phyloP scores from a whole-genome alignment of 2,113 vertebrate genomes.

The Leucosticte australis region DNA sequence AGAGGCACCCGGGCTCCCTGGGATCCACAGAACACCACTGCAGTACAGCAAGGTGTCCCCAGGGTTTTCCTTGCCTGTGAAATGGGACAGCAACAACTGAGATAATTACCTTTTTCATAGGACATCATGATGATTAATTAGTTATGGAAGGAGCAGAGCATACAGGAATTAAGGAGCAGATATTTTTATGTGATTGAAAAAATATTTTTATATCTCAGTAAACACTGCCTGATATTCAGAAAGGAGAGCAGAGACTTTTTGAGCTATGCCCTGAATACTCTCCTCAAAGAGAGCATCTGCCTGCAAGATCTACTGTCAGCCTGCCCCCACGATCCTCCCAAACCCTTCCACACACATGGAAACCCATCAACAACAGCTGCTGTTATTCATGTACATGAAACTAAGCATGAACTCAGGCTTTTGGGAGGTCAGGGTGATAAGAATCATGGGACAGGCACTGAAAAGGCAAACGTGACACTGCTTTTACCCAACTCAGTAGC shows the following conservation, averaged over 20 bases:
- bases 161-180: conserved; percentile 3
- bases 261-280: background rate
- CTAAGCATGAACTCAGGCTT: background rate
- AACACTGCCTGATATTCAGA: background rate
- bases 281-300: background rate
- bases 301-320: background rate
- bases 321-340: rapidly evolving
- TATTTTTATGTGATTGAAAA: conserved; percentile 26
- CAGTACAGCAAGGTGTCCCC: background rate
- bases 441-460: background rate
- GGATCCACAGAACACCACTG: background rate
- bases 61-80: background rate
- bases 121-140: conserved; percentile 13
- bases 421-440: background rate
- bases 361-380: background rate
- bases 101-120: conserved; percentile 45
- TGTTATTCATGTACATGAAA: background rate
- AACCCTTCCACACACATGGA: background rate
- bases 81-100: background rate
- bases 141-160: background rate
- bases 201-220: conserved; percentile 28
- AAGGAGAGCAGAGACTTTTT: background rate
- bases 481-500: background rate
- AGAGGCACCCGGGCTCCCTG: background rate
- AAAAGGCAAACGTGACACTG: background rate